phyloP scores from a whole-genome alignment of 2,113 vertebrate genomes.

The Crocuta crocuta region DNA sequence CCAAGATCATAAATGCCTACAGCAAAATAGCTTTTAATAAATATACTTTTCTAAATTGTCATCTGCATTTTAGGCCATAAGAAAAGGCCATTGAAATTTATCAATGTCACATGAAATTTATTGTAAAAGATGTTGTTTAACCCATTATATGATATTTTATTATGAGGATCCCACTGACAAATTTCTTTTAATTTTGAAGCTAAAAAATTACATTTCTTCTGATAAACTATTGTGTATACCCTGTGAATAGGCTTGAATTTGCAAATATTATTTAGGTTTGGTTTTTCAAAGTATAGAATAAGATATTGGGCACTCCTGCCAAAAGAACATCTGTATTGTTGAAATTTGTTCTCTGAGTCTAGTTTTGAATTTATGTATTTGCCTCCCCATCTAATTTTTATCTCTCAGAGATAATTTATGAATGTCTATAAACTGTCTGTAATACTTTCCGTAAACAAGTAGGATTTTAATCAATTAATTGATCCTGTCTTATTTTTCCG shows the following conservation, averaged over 20 bases:
- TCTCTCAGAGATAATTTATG: background rate
- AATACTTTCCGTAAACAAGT: background rate
- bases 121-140: background rate
- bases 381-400: background rate
- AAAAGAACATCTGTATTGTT: background rate
- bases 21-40: background rate
- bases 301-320: background rate
- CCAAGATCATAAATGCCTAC: background rate
- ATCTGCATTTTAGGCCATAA: background rate
- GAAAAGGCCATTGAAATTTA: background rate
- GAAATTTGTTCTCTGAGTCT: background rate
- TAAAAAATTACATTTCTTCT: background rate
- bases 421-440: background rate
- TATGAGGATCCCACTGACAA: background rate
- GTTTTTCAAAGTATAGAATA: background rate
- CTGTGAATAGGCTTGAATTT: background rate
- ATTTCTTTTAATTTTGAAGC: background rate
- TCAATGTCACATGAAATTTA: background rate
- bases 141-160: background rate
- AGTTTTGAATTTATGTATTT: conserved; percentile 8
- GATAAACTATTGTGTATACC: background rate
- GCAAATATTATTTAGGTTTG: background rate
- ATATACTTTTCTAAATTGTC: background rate
- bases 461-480: background rate
- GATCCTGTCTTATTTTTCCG: background rate